Base-by-base conservation (phyloP, 2,888 invertebrate species). In the Cerastis leucographa region DNA sequence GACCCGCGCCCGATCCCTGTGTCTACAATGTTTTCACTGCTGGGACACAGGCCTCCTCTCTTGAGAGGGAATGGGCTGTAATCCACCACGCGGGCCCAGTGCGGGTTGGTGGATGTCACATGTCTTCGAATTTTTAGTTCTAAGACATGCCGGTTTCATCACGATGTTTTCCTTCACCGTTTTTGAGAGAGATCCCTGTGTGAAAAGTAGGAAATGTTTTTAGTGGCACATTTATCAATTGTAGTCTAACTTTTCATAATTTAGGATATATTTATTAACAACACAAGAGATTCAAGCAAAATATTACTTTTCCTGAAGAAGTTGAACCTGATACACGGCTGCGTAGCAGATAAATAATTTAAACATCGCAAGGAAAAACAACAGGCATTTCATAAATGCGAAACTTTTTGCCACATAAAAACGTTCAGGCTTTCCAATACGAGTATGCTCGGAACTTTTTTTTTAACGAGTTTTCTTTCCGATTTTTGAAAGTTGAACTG, bases 401-500 rank as follows among this genome's bases (percentile, higher is more conserved):
- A 67, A 81, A 79, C 42, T 65, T 71, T 29, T 71, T 56, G 67
- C 79, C 11, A 6, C 4, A 29, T 22, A 51, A 46, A 54, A 79
- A 51, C 25, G 7, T 35, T 14, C 19, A 67, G 62, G 80, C n/a
- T 22, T 25, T 51, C 25, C n/a, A 67, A 54, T 61, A 51, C 29
- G 2, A 67, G 49, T 61, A 51, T 40, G 3, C 14, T 9, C 40
- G 19, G 1, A 81, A 64, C 14, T 22, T 25, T 44, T 40, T 17
- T 25, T 25, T n/a, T 22, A 79, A 62, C 25, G 44, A 19, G 25
- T 29, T 35, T 70, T 40, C 11, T 44, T 35, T 8, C 40, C 1
- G 1, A 44, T 74, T 74, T 35, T 35, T 3, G 6, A 19, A 73
- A 54, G 8, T 56, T 25, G n/a, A n/a, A 64, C 29, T 46, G 22